A percentile compares a stretch with the other conserved stretches of the same genome.
These are phyloP conservation scores for Lutra lutra DNA, from an alignment of 2,797 vertebrate species.

Conservation along the genomic window DNA sequence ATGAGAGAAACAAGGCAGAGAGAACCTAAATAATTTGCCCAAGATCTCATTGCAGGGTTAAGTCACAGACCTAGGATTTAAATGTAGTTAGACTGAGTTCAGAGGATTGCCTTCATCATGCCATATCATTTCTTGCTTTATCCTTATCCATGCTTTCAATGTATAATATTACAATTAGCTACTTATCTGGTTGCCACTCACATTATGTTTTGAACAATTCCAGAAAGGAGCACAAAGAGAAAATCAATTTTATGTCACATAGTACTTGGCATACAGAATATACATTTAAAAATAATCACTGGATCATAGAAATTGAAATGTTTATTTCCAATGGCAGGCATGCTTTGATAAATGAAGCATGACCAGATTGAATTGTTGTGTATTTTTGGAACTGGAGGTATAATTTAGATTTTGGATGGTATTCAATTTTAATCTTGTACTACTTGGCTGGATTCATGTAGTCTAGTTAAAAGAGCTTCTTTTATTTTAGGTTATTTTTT, in stretches of 20 bases:
- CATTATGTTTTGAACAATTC: neutral
- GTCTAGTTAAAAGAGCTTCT: conserved; percentile 54
- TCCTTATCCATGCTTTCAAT: neutral
- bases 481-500: conserved; percentile 26
- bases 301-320: conserved; percentile 51
- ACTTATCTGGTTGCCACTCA: neutral
- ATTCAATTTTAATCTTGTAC: conserved; percentile 66
- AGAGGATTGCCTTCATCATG: neutral
- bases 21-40: neutral
- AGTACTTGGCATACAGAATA: conserved; percentile 33
- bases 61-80: neutral
- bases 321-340: conserved; percentile 48
- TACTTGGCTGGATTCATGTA: conserved; percentile 36
- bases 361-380: conserved; percentile 38
- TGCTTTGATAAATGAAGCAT: conserved; percentile 60
- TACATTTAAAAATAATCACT: conserved; percentile 8
- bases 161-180: neutral
- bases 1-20: neutral
- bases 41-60: neutral
- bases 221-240: conserved; percentile 36
- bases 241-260: conserved; percentile 44
- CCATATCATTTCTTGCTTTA: neutral
- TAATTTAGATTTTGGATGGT: conserved; percentile 65
- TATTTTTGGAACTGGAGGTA: conserved; percentile 50
- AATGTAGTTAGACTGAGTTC: neutral